Base-by-base conservation (phyloP, 1,140 invertebrate genomes). In the Phenacoccus solenopsis region DNA sequence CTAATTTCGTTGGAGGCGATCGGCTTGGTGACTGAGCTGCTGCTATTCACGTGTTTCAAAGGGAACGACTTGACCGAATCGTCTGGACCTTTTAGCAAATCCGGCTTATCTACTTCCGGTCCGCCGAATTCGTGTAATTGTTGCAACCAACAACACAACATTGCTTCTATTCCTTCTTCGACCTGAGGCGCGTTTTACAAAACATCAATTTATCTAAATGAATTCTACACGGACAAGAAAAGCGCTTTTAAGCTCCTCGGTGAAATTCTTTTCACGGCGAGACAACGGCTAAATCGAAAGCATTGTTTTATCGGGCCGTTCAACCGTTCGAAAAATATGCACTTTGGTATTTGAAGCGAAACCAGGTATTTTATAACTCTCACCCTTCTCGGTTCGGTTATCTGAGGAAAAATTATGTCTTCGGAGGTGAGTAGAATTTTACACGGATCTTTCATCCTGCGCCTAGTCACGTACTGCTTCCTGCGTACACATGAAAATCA, bases 141-240 rank as follows among this genome's bases (percentile, higher is more conserved):
- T 77, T 90, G 88, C 27, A 90, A 78, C 87, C 88, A 89, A 75
- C 87, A 90, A 73, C 87, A 89, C 2, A 90, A 80, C 88, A 90
- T 89, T 9, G 87, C 86, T 76, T 90, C 88, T 76, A 90, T 90
- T 27, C 88, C 88, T 77, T 90, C 88, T 73, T 90, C 88, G 38
- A 90, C 88, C 86, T 88, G 68, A 67, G 76, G 73, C 38, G 16
- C 38, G 16, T 49, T 49, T 49, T 16, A n/a, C 38, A 2, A 27
- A 49, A 56, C 27, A 25, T 35, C 30, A 69, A 67, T 67, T 67
- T 27, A 30, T 28, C 64, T 30, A 16, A 67, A 27, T 30, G 28
- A 27, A 28, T 13, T 20, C 21, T 67, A 16, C 25, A 28, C 12
- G 16, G 24, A 67, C 28, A 30, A 28, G 16, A 9, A 30, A 28